These are phyloP conservation scores for Cheiracanthium punctorium DNA, from an alignment of 2,888 invertebrate genomes.

Conservation along the genomic window DNA sequence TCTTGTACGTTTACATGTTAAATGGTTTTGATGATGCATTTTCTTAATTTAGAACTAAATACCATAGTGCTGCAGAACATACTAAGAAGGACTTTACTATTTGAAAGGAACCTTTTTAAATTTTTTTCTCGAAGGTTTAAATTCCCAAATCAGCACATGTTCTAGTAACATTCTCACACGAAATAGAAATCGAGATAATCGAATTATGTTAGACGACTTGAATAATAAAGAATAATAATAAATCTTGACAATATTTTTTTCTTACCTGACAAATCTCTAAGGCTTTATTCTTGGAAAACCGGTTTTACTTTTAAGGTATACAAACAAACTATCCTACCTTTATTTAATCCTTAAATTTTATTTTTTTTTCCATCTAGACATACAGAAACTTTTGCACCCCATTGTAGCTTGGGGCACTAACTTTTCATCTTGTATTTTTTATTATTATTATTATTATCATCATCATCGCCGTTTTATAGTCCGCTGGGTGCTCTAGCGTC, in stretches of 20 bases:
- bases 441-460: too few relatives aligned
- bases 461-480: slow-evolving; percentile 35
- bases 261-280: slow-evolving; percentile 35
- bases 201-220: too few relatives aligned
- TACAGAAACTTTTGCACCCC: slow-evolving; percentile 25
- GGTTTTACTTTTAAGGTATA: slow-evolving; percentile 57
- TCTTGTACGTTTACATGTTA: too few relatives aligned
- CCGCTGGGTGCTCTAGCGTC: slow-evolving; percentile 50
- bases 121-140: too few relatives aligned
- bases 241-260: slow-evolving; percentile 8
- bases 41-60: too few relatives aligned
- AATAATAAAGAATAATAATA: slow-evolving; percentile 32
- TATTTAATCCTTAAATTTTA: slow-evolving; percentile 60
- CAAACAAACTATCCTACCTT: slow-evolving; percentile 67
- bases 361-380: slow-evolving; percentile 40
- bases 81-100: too few relatives aligned
- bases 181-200: too few relatives aligned
- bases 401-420: slow-evolving; percentile 23
- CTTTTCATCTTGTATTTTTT: slow-evolving; percentile 49
- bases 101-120: too few relatives aligned
- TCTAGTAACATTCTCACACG: too few relatives aligned
- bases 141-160: too few relatives aligned
- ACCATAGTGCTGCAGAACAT: too few relatives aligned
- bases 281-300: slow-evolving; percentile 37
- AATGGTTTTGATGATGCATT: too few relatives aligned